Base-by-base conservation (phyloP, 2,797 vertebrate genomes). In the Hydrophis major region DNA sequence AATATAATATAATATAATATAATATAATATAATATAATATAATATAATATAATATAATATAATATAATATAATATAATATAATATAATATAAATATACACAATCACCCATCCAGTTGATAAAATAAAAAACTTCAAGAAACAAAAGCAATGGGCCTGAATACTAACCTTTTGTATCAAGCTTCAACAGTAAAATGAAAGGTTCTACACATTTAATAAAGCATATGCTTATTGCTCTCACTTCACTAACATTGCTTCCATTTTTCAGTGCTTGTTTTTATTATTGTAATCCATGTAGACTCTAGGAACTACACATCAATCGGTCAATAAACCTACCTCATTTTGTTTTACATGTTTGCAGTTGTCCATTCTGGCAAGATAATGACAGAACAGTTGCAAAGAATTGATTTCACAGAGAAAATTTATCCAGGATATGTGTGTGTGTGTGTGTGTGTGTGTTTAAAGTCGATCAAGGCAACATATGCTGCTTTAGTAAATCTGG, bases 391-490 rank as follows among this genome's bases (percentile, higher is more conserved):
- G 88, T 95, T 95, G 94, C 10, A n/a, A 92, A 56, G 92, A 92
- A 96, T 95, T 95, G 96, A 97, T 97, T 96, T 93, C 94, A 91
- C 93, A 95, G 93, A 95, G 93, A 96, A 66, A 96, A 96, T 95
- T 18, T 95, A 95, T 95, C 93, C 95, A 93, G 61, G 63, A 37
- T 95, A 93, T 95, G 96, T 89, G 95, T 95, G 93, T 94, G 60
- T 96, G 97, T 89, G 95, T 95, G 96, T 89, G 95, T 95, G 93
- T 61, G 12, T 63, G 4, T 96, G 97, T 96, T 96, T 96, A 96
- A 97, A 94, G 96, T 92, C 95, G 96, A 97, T 96, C 96, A 96
- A 96, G 96, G 96, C 96, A 97, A 97, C 96, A 96, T 97, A 94
- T 96, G 94, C 95, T 96, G 95, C 94, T 94, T 96, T 97, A 97